Base-by-base conservation (phyloP, 2,797 vertebrate species). In the Aplochiton taeniatus region DNA sequence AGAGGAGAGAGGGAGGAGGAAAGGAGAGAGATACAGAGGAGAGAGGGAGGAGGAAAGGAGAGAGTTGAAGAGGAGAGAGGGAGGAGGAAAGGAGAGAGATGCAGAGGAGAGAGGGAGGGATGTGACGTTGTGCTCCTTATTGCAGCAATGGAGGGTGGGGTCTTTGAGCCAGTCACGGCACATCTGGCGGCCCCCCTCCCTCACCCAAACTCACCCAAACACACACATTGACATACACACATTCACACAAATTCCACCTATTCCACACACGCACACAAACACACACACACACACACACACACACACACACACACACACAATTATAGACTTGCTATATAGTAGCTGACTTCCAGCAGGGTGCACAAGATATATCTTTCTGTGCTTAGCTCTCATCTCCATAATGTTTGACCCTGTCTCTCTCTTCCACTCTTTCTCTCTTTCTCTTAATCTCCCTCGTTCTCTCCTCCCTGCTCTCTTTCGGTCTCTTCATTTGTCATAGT, bases 131-230 rank as follows among this genome's bases (percentile, higher is more conserved):
- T 17, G 57, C 14, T 48, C 14, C 18, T 16, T 43, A 58, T 41
- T 42, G 56, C 56, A 58, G 56, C 17, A 45, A 44, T 44, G 44
- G 42, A 58, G 56, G 56, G 56, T 44, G 56, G 42, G 56, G 56
- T 10, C 42, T 58, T 16, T 44, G 31, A 58, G 41, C 56, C 16
- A 44, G 56, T 58, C 42, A n/a, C 16, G 41, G 31, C 55, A 57
- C 55, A 10, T 57, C 41, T 43, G 16, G 19, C 17, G 17, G 20
- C 18, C 6, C 11, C 55, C 13, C 31, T 14, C 12, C 11, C 16
- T 31, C 31, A 31, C 31, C 2, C 31, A 31, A 2, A 31, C 31
- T 3, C 31, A 31, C 31, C 13, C 42, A 58, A 14, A 58, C n/a
- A 43, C 41, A 58, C 56, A 43, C 56, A 57, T n/a, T n/a, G n/a